phyloP scores from a whole-genome alignment of 1,140 invertebrate genomes.

The Venturia canescens region DNA sequence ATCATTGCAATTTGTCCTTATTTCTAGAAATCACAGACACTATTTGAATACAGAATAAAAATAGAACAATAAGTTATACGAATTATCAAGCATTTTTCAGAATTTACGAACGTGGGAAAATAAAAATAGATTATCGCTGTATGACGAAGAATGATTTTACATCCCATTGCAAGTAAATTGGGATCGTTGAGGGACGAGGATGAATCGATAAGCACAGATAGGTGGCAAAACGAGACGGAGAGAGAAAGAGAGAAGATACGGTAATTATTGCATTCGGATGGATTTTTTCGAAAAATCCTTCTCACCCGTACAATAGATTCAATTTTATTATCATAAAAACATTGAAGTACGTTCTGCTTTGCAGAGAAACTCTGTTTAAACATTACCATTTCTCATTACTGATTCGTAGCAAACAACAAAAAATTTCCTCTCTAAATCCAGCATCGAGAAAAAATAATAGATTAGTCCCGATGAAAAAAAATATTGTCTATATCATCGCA shows the following conservation, averaged over 20 bases:
- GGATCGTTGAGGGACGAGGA: background rate
- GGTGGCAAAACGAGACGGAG: background rate
- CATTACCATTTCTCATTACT: conserved; percentile 22
- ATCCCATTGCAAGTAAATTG: background rate
- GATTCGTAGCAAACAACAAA: conserved; percentile 38
- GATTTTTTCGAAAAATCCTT: conserved; percentile 19
- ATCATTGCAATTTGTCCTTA: conserved; percentile 47
- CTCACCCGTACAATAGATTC: conserved; percentile 19
- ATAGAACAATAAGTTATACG: conserved; percentile 38
- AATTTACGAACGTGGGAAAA: background rate
- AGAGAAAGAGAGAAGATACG: background rate
- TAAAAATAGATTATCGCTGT: background rate
- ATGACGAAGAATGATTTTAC: background rate
- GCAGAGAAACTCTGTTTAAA: conserved; percentile 44
- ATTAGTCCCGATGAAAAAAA: background rate
- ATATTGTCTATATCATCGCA: conserved; percentile 51
- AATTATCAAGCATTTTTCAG: background rate
- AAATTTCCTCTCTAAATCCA: background rate
- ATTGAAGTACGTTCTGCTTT: conserved; percentile 47
- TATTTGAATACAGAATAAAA: conserved; percentile 63
- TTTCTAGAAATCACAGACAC: conserved; percentile 57
- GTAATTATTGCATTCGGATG: conserved; percentile 7
- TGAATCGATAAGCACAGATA: conserved; percentile 21
- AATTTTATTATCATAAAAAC: conserved; percentile 40
- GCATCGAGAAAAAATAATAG: background rate